phyloP scores from a whole-genome alignment of 2,888 invertebrate species.

The Eupeodes latifasciatus region DNA sequence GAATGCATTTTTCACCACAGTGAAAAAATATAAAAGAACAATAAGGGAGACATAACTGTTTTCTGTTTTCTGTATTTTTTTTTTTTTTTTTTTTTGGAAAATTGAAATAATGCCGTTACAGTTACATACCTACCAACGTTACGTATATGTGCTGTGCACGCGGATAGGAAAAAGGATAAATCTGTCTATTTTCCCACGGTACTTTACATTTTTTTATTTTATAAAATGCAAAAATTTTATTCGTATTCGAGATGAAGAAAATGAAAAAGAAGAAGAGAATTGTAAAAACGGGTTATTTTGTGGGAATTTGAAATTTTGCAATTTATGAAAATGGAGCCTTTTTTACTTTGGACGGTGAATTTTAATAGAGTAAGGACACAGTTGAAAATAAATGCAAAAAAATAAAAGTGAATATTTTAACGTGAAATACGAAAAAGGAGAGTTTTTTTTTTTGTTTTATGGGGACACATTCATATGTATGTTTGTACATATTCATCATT shows the following conservation, averaged over 20 bases:
- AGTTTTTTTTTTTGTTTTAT: too few relatives aligned
- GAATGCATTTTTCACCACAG: conserved; percentile 26
- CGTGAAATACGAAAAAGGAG: neutral
- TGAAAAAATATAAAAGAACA: neutral
- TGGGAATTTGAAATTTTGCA: conserved; percentile 6
- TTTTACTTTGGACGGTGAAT: neutral
- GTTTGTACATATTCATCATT: too few relatives aligned
- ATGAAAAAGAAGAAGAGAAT: too few relatives aligned
- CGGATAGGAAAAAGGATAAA: neutral
- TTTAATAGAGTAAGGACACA: neutral
- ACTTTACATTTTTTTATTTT: conserved; percentile 61
- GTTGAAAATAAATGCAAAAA: too few relatives aligned
- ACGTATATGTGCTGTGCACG: too few relatives aligned
- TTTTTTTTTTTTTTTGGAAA: conserved; percentile 50
- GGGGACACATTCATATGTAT: too few relatives aligned
- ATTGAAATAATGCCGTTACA: conserved; percentile 56
- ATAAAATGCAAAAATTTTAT: conserved; percentile 7
- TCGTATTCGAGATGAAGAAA: neutral
- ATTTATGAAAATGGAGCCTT: conserved; percentile 12
- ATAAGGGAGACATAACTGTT: neutral
- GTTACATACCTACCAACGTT: neutral
- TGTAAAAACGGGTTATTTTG: neutral
- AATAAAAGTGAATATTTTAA: neutral
- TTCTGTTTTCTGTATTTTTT: conserved; percentile 13
- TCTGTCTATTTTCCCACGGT: conserved; percentile 64